A percentile compares a stretch with the other conserved stretches of the same genome.
phyloP scores from a whole-genome alignment of 92 coral and sea anemone species.

The Epizoanthus scotinus region DNA sequence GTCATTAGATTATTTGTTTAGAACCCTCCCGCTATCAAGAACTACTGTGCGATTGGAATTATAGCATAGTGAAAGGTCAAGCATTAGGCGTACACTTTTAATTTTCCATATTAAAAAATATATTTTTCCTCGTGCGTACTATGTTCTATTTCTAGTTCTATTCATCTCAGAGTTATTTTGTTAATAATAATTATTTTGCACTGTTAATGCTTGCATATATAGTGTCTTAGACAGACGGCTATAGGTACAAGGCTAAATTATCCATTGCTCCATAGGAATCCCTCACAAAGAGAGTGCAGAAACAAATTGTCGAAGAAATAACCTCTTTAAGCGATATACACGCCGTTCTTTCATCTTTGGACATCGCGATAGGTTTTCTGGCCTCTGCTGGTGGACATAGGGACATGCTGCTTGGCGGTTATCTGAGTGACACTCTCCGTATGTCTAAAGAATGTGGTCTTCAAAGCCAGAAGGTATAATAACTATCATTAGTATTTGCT shows the following conservation, averaged over 20 bases:
- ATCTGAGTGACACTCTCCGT: slow-evolving; percentile 56
- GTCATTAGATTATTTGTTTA: too few relatives aligned
- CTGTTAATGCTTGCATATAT: neutral
- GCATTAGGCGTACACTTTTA: too few relatives aligned
- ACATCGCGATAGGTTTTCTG: slow-evolving; percentile 80
- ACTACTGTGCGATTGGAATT: too few relatives aligned
- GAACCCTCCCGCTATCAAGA: too few relatives aligned
- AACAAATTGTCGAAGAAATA: slow-evolving; percentile 49
- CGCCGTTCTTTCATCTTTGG: slow-evolving; percentile 71
- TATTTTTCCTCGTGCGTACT: too few relatives aligned
- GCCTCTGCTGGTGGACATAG: slow-evolving; percentile 74
- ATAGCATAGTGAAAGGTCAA: too few relatives aligned
- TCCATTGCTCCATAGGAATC: slow-evolving; percentile 30
- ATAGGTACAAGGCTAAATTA: neutral
- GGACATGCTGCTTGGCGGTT: slow-evolving; percentile 60
- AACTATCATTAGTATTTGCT: neutral
- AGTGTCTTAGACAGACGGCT: neutral
- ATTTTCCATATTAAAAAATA: too few relatives aligned
- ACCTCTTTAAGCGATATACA: slow-evolving; percentile 68
- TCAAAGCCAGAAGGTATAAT: slow-evolving; percentile 66
- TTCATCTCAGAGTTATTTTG: too few relatives aligned
- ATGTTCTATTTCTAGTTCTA: too few relatives aligned
- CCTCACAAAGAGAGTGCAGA: slow-evolving; percentile 44
- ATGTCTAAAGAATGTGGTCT: slow-evolving; percentile 65
- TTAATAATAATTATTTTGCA: neutral